These are phyloP conservation scores for Xiphydria camelus DNA, from an alignment of 2,888 invertebrate genomes.

Conservation along the genomic window DNA sequence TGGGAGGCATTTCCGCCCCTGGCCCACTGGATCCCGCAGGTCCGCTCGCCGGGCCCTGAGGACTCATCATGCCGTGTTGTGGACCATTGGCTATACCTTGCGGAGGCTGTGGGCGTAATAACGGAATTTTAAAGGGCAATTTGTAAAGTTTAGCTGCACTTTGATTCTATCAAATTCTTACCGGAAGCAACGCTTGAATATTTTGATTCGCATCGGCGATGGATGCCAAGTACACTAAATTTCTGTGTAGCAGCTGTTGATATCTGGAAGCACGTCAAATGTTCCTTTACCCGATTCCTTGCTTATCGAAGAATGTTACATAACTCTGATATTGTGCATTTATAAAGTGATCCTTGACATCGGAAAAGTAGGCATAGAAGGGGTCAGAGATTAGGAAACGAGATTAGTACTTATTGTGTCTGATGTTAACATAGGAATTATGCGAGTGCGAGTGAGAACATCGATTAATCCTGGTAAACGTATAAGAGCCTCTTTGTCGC, in stretches of 20 bases:
- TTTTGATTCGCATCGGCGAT: constrained; percentile 97
- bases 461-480: too few species aligned
- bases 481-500: too few species aligned
- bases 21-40: constrained; percentile 51
- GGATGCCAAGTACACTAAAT: constrained; percentile 93
- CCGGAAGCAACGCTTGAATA: constrained; percentile 85
- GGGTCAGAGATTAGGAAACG: too few species aligned
- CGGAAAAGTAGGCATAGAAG: too few species aligned
- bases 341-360: too few species aligned
- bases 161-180: constrained; percentile 58
- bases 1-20: constrained; percentile 52
- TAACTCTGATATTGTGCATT: too few species aligned
- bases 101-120: constrained; percentile 59
- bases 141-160: neutral
- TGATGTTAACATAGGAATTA: too few species aligned
- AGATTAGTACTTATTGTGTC: too few species aligned
- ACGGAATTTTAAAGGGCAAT: neutral
- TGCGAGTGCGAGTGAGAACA: too few species aligned
- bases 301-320: too few species aligned
- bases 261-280: too few species aligned
- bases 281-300: too few species aligned
- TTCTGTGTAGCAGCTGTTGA: constrained; percentile 92
- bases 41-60: constrained; percentile 54
- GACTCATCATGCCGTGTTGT: constrained; percentile 56
- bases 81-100: constrained; percentile 60